Evolutionary conservation across 2,797 vertebrate species (phyloP), one percentile per base, ranked within the genome.

Genomic region (Clarias laeviceps): DNA sequence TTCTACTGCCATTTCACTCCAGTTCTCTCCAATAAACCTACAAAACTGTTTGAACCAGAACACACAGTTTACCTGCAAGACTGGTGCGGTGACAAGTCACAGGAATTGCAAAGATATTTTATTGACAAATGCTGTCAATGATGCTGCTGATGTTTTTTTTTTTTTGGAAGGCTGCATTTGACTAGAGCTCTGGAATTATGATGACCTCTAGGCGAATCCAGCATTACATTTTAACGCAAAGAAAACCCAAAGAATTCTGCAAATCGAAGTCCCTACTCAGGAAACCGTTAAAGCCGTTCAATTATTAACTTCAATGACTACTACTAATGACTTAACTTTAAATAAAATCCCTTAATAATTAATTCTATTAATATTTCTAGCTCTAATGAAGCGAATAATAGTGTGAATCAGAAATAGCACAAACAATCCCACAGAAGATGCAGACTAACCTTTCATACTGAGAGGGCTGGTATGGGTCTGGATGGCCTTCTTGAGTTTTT

Each of bases 401-500:
- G 22, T 22, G 4, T 8, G 0, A 15, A 65, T 37, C 6, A 65
- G 29, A 66, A 65, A 32, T 50, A 45, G 27, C 34, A 18, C 11
- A 22, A 61, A 7, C 65, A 24, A 50, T 70, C n/a, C 4, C 9
- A 68, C 0, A 40, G 18, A 45, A 29, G 27, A 1, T 37, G 24
- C 74, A 68, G 57, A 84, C 80, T 73, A 88, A 94, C 96, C 93
- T 87, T 94, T 85, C 88, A 90, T 59, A 34, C 86, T 87, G 11
- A 79, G 87, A 20, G 27, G 83, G 80, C 88, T 91, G 62, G 90
- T 82, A 82, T 97, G 90, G n/a, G 93, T 92, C 1, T 90, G 83
- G 2, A 94, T 54, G 18, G 96, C 97, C 76, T 92, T 90, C 88
- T 94, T 94, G n/a, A 99, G 92, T 83, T 91, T 94, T 85, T 94